phyloP scores from a whole-genome alignment of 2,797 vertebrate species.

The Gambusia yucatana region DNA sequence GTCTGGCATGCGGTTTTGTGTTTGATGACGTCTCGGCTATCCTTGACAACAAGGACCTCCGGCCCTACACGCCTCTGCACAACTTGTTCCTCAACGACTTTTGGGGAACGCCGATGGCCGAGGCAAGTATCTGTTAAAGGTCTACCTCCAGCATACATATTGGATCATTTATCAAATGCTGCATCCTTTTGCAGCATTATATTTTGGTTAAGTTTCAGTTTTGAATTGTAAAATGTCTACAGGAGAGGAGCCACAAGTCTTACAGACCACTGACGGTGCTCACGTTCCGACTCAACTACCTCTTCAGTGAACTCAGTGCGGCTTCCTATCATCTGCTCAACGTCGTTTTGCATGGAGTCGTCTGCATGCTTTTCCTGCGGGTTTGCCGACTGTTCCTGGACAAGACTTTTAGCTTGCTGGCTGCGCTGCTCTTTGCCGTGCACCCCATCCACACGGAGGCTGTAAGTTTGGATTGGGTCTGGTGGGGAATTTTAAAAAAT shows the following conservation, averaged over 20 bases:
- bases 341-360: conserved; percentile 86
- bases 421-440: conserved; percentile 93
- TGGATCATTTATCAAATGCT: background rate
- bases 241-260: conserved; percentile 99
- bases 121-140: conserved; percentile 76
- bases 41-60: conserved; percentile 97
- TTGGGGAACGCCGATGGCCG: conserved; percentile 98
- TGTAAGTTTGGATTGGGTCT: conserved; percentile 80
- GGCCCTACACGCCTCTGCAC: conserved; percentile 90
- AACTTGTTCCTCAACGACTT: conserved; percentile 98
- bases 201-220: background rate
- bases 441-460: conserved; percentile 98
- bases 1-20: conserved; percentile 94
- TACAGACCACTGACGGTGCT: conserved; percentile 96
- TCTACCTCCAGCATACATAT: background rate
- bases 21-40: conserved; percentile 99
- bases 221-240: conserved; percentile 3
- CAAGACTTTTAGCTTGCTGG: conserved; percentile 86
- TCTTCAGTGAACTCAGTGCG: conserved; percentile 92
- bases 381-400: conserved; percentile 93
- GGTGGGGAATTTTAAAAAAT: background rate
- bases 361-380: conserved; percentile 92
- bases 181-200: background rate
- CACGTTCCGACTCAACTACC: conserved; percentile 96
- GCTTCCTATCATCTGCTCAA: conserved; percentile 96